Conservation (phyloP, 1,140 invertebrate species). For the Leptinotarsa texana region DNA sequence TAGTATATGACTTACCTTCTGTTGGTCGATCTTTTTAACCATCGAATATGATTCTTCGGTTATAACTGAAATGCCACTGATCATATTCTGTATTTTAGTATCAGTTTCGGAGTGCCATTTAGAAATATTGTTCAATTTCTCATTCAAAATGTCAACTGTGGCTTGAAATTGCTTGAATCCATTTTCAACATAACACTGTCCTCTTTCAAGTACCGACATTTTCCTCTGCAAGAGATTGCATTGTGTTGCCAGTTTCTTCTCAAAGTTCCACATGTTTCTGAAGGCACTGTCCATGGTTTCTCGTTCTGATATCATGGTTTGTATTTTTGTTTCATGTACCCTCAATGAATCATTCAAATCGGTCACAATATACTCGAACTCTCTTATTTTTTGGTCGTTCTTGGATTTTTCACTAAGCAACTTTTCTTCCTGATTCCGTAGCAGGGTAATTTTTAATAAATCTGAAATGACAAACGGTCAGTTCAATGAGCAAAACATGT, state of each 20-base stretch:
- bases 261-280: background rate
- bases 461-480: background rate
- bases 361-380: background rate
- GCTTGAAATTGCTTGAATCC: conserved; percentile 14
- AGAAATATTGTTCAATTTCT: conserved; percentile 22
- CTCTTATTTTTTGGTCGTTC: background rate
- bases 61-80: no score
- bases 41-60: no score
- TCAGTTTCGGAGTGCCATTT: conserved; percentile 5
- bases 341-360: background rate
- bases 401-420: background rate
- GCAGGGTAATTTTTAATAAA: background rate
- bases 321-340: background rate
- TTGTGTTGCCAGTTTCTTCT: background rate
- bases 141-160: conserved; percentile 14
- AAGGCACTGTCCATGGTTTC: background rate
- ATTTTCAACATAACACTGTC: background rate
- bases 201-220: background rate
- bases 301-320: background rate
- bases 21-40: no score
- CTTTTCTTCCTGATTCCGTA: background rate
- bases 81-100: background rate
- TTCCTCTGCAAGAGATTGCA: background rate
- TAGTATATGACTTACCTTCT: no score
- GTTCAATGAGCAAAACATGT: no score